phyloP scores from a whole-genome alignment of 1,140 invertebrate species.

The Drosophila lowei region DNA sequence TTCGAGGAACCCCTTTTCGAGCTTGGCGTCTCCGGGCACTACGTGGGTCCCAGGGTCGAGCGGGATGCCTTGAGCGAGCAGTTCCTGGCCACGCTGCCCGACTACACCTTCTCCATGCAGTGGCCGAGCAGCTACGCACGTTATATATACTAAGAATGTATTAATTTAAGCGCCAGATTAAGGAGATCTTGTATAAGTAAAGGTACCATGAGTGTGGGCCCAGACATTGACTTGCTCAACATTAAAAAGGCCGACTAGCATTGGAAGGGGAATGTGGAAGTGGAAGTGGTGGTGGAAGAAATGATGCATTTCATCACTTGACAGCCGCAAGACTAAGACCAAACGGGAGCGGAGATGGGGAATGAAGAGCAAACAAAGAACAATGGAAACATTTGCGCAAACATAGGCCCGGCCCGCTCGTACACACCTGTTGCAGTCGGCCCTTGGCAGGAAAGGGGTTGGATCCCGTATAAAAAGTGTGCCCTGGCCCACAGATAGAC shows the following conservation, averaged over 20 bases:
- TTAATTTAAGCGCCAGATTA: neutral
- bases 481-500: constrained; percentile 19
- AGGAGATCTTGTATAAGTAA: neutral
- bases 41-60: constrained; percentile 22
- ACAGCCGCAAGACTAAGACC: constrained; percentile 38
- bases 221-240: too few relatives aligned
- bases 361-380: constrained; percentile 13
- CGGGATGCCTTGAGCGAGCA: constrained; percentile 27
- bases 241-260: too few relatives aligned
- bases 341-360: neutral
- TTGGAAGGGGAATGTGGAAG: neutral
- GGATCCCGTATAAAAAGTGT: constrained; percentile 52
- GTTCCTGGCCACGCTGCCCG: constrained; percentile 38
- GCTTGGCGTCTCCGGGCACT: constrained; percentile 47
- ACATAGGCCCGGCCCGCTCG: constrained; percentile 15
- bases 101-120: constrained; percentile 41
- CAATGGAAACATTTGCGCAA: constrained; percentile 61
- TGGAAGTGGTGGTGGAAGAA: neutral
- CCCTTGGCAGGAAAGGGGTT: neutral
- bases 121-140: constrained; percentile 53
- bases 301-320: constrained; percentile 53
- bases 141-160: constrained; percentile 44
- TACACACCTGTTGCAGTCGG: constrained; percentile 1
- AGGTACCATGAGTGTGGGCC: neutral
- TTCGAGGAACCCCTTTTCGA: constrained; percentile 60